Conservation (phyloP, 2,113 vertebrate genomes). For the Cyanoramphus novaezelandiae region DNA sequence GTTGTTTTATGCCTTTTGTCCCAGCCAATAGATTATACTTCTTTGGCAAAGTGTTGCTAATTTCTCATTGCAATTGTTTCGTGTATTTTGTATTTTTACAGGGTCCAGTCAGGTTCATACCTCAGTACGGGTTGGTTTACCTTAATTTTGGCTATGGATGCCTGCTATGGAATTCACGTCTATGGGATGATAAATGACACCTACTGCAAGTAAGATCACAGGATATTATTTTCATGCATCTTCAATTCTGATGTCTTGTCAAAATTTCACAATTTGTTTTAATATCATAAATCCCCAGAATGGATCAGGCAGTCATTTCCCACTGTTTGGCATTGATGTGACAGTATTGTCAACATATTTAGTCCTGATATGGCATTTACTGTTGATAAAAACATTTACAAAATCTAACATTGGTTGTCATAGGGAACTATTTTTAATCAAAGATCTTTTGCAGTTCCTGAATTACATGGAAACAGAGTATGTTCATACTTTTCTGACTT, state of each 20-base stretch:
- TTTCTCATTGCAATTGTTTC: constrained; percentile 71
- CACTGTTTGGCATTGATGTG: constrained; percentile 57
- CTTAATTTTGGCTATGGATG: constrained; percentile 97
- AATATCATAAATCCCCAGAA: constrained; percentile 70
- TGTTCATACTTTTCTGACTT: constrained; percentile 10
- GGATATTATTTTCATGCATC: constrained; percentile 73
- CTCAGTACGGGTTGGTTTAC: constrained; percentile 99
- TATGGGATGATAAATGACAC: constrained; percentile 99
- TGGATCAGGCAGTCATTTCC: constrained; percentile 56
- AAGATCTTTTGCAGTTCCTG: constrained; percentile 14
- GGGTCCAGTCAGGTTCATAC: constrained; percentile 96
- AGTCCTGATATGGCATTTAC: constrained; percentile 33
- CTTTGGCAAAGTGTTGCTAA: constrained; percentile 61
- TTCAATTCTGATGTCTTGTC: constrained; percentile 74
- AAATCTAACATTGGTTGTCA: constrained; percentile 46
- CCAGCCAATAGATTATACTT: constrained; percentile 71
- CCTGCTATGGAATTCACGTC: constrained; percentile 94
- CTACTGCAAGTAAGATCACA: constrained; percentile 94
- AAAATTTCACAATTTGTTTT: constrained; percentile 76
- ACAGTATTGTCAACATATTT: constrained; percentile 65
- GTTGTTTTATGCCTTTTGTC: constrained; percentile 71
- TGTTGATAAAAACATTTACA: constrained; percentile 66
- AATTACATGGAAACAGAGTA: constrained; percentile 27
- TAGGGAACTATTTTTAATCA: constrained; percentile 51
- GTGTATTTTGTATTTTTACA: constrained; percentile 74